These are phyloP conservation scores for Neoitamus cyanurus DNA, from an alignment of 2,888 invertebrate species.

Conservation along the genomic window DNA sequence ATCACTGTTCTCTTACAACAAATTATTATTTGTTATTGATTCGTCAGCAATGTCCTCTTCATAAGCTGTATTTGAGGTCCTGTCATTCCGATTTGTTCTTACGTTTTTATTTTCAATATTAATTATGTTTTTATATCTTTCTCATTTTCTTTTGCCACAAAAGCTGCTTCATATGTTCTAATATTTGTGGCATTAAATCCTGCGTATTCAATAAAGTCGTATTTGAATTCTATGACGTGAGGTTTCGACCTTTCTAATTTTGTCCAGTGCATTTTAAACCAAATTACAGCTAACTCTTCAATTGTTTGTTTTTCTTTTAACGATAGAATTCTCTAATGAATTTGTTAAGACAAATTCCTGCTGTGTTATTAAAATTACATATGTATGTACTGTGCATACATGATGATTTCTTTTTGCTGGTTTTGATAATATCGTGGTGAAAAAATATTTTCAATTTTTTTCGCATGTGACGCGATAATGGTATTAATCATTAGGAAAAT, in stretches of 20 bases:
- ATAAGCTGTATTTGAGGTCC: slow-evolving; percentile 40
- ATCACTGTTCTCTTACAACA: neutral
- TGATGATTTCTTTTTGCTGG: slow-evolving; percentile 52
- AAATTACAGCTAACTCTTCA: slow-evolving; percentile 53
- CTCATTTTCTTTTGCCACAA: too few relatives aligned
- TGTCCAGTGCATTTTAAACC: slow-evolving; percentile 41
- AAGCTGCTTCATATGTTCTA: slow-evolving; percentile 53
- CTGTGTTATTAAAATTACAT: slow-evolving; percentile 18
- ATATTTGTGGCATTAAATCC: slow-evolving; percentile 54
- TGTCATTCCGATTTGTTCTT: slow-evolving; percentile 49
- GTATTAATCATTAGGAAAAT: too few relatives aligned
- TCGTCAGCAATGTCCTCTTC: slow-evolving; percentile 42
- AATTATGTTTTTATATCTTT: slow-evolving; percentile 42
- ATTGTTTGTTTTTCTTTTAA: slow-evolving; percentile 55
- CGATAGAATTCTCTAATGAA: slow-evolving; percentile 54
- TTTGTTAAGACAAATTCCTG: slow-evolving; percentile 48
- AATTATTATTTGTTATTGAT: slow-evolving; percentile 46
- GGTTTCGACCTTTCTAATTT: slow-evolving; percentile 52
- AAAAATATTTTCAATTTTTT: slow-evolving; percentile 47
- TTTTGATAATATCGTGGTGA: slow-evolving; percentile 49
- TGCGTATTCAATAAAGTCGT: slow-evolving; percentile 54
- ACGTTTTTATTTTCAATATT: slow-evolving; percentile 47
- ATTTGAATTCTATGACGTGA: slow-evolving; percentile 55
- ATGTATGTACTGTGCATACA: too few relatives aligned
- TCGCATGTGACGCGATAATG: slow-evolving; percentile 45